These are phyloP conservation scores for Cydia strobilella DNA, from an alignment of 1,140 invertebrate species.

Conservation along the genomic window DNA sequence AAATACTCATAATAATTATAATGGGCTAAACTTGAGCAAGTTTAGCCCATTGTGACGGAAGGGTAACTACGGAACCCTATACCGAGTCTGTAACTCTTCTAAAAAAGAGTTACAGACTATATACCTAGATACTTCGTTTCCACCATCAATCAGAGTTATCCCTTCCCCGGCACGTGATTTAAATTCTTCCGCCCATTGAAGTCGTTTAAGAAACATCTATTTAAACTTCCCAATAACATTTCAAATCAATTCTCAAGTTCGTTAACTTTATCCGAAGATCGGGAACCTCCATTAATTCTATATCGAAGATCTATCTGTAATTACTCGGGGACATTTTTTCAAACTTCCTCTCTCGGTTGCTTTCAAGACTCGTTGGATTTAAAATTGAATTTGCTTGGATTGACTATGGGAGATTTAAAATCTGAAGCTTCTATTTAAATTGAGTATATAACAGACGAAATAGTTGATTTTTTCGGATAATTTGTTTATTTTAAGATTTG, in stretches of 20 bases:
- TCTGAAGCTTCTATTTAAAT: too few relatives aligned
- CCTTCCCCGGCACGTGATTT: neutral
- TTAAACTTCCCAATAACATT: conserved; percentile 27
- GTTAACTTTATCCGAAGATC: conserved; percentile 30
- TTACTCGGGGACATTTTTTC: conserved; percentile 23
- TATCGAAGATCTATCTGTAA: conserved; percentile 28
- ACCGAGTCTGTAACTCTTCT: too few relatives aligned
- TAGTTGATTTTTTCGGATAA: too few relatives aligned
- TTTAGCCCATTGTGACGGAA: too few relatives aligned
- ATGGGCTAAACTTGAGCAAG: too few relatives aligned
- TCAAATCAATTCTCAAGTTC: conserved; percentile 31
- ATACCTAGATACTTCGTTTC: too few relatives aligned
- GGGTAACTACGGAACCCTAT: too few relatives aligned
- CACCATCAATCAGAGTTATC: neutral
- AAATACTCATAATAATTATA: too few relatives aligned
- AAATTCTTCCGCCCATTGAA: conserved; percentile 18
- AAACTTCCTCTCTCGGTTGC: neutral
- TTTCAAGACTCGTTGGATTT: conserved; percentile 11
- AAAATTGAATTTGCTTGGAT: neutral
- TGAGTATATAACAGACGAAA: too few relatives aligned
- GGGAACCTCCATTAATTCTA: conserved; percentile 26
- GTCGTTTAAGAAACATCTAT: conserved; percentile 27
- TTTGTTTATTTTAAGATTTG: too few relatives aligned
- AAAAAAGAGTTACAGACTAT: too few relatives aligned
- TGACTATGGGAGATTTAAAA: neutral